These are phyloP conservation scores for Danio tinwini DNA, from an alignment of 2,797 vertebrate genomes.

Conservation along the genomic window DNA sequence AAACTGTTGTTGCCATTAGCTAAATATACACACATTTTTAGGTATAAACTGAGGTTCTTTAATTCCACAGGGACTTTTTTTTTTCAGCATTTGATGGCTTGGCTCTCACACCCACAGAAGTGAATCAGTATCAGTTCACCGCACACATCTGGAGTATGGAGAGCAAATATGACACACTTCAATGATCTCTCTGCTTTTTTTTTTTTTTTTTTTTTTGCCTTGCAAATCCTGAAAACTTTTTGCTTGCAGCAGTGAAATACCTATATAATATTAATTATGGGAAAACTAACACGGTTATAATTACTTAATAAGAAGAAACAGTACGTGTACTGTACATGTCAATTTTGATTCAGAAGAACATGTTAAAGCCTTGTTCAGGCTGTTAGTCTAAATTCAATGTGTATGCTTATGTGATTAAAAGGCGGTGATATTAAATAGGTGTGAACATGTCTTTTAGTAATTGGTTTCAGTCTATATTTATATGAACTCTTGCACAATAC, in stretches of 20 bases:
- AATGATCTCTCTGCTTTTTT: not conserved
- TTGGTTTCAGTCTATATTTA: no score
- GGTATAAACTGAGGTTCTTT: conserved; percentile 10
- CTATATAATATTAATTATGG: not conserved
- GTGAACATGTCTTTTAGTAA: no score
- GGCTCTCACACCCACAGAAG: not conserved
- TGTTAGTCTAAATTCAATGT: no score
- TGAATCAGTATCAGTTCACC: conserved; percentile 19
- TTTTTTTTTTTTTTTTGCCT: not conserved
- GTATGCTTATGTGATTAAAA: no score
- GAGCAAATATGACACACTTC: not conserved
- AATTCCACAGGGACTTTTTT: conserved; percentile 1
- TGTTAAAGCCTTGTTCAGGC: no score
- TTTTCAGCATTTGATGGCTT: conserved; percentile 6
- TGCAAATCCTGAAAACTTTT: not conserved
- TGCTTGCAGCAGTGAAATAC: not conserved
- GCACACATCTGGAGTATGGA: conserved; percentile 28
- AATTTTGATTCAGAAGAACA: not conserved
- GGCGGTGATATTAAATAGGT: no score
- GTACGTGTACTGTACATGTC: not conserved
- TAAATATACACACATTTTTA: conserved; percentile 3
- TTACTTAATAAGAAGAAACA: not conserved
- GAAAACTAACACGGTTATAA: not conserved
- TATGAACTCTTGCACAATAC: no score
- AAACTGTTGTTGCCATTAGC: not conserved